These are phyloP conservation scores for Delphinapterus leucas DNA, from an alignment of 2,113 vertebrate genomes.

Conservation along the genomic window DNA sequence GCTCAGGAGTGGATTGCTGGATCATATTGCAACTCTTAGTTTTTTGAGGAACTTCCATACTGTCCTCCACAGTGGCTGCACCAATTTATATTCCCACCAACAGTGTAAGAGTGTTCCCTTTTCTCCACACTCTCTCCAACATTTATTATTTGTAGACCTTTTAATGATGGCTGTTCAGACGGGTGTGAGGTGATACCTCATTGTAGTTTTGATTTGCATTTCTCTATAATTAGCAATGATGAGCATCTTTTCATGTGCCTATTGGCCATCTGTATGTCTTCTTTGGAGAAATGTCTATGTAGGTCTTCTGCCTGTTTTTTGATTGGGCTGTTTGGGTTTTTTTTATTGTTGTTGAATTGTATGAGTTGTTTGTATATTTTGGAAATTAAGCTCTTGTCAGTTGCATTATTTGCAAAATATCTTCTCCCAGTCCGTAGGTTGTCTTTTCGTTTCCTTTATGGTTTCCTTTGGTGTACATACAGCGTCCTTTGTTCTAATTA, in stretches of 20 bases:
- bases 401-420: neutral
- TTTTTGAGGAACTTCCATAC: neutral
- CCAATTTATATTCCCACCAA: neutral
- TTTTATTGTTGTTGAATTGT: neutral
- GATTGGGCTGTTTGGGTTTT: neutral
- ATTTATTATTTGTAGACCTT: neutral
- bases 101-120: neutral
- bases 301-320: neutral
- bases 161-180: neutral
- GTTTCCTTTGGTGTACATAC: neutral
- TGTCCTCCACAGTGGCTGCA: neutral
- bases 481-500: neutral
- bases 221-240: neutral
- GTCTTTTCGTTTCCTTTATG: neutral
- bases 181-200: neutral
- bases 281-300: neutral
- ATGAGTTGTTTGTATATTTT: neutral
- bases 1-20: neutral
- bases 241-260: neutral
- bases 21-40: neutral
- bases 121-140: neutral
- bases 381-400: neutral
- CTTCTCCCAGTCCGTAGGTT: neutral
- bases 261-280: neutral
- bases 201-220: neutral